A percentile compares a stretch with the other conserved stretches of the same genome.
phyloP scores from a whole-genome alignment of 2,113 vertebrate genomes.

The Prinia subflava region DNA sequence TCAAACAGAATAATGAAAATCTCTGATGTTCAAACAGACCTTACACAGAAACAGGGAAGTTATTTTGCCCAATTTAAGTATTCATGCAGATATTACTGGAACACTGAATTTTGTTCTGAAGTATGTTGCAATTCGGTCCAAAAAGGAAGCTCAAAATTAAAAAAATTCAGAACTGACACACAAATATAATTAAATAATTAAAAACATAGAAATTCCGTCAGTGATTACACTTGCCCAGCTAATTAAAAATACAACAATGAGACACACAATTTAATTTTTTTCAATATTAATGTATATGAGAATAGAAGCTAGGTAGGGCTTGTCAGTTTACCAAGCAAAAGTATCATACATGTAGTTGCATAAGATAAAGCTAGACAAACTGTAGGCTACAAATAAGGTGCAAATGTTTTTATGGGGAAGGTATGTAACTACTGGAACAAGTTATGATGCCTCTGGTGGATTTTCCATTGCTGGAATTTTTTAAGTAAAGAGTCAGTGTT shows the following conservation, averaged over 20 bases:
- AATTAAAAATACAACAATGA: background rate
- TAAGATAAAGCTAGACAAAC: constrained; percentile 24
- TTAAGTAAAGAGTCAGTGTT: constrained; percentile 60
- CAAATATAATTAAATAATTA: background rate
- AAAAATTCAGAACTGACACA: background rate
- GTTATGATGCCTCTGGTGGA: constrained; percentile 24
- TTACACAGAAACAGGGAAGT: background rate
- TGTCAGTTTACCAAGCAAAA: background rate
- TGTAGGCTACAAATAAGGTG: constrained; percentile 30
- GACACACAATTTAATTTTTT: background rate
- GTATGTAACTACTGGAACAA: constrained; percentile 59
- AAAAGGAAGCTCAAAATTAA: background rate
- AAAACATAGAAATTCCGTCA: background rate
- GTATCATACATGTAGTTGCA: background rate
- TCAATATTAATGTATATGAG: background rate
- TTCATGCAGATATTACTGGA: background rate
- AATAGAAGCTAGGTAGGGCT: background rate
- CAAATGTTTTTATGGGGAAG: constrained; percentile 54
- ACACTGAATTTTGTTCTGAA: background rate
- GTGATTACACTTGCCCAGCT: background rate
- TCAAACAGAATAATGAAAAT: background rate
- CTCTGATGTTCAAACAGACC: background rate
- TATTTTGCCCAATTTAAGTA: background rate
- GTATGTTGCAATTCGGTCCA: background rate
- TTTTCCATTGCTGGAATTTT: constrained; percentile 49